Evolutionary conservation across 2,888 invertebrate species (phyloP), one percentile per base, ranked within the genome.

Genomic region (Eupithecia pulchellata): DNA sequence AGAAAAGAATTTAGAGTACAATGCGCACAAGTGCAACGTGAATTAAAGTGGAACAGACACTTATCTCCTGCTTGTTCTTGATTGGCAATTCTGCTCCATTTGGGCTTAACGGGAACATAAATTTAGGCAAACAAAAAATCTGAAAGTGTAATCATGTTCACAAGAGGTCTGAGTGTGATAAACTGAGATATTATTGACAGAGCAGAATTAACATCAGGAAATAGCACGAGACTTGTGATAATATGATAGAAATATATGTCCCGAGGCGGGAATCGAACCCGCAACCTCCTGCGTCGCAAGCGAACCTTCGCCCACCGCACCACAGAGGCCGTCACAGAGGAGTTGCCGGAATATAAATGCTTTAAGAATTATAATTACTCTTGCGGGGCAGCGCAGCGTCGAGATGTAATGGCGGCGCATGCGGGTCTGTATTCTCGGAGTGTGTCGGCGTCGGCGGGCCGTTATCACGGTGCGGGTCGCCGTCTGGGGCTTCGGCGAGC

Each of bases 341-440:
- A 20, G 47, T n/a, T 47, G n/a, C 9, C 9, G 20, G 47, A 47
- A 20, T 47, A 47, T 52, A 25, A n/a, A 25, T 25, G 25, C 52
- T 13, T 13, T 52, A 39, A 29, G 17, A 57, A 34, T 20, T 17
- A 11, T 9, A 79, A 82, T 84, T 64, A 91, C 91, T 93, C 77
- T 91, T 92, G 74, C 95, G 92, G 58, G 95, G 95, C 82, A 95
- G 85, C 65, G 95, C 95, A 68, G 93, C 92, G 34, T 95, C 95
- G 69, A 95, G 88, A 66, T 95, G 91, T 64, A 95, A 84, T 52
- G 94, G 93, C 42, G 93, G 93, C 57, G 93, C 93, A 75, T 93
- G 93, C 14, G 93, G 93, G 78, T 93, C 93, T 68, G 82, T 86
- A 78, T 89, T 93, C 82, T 94, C 94, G 0, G 94, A 94, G 79